A percentile compares a stretch with the other conserved stretches of the same genome.
These are phyloP conservation scores for Passer montanus DNA, from an alignment of 2,113 vertebrate species.

Conservation along the genomic window DNA sequence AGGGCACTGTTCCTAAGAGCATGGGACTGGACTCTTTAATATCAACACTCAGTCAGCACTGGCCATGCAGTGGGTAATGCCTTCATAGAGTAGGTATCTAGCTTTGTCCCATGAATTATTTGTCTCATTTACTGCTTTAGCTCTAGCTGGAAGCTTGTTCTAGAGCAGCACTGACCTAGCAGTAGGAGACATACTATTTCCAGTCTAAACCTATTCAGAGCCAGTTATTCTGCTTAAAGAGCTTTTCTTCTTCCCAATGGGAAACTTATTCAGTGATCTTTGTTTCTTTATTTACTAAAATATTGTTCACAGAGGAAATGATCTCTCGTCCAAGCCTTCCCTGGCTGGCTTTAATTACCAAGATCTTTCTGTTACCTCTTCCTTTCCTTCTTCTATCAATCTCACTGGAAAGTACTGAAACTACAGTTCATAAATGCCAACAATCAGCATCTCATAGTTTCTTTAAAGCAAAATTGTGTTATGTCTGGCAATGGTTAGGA, in stretches of 20 bases:
- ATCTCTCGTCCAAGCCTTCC: neutral
- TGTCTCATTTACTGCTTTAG: neutral
- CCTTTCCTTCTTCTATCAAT: neutral
- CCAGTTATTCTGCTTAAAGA: neutral
- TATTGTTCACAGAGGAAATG: neutral
- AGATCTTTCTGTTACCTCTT: neutral
- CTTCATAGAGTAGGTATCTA: neutral
- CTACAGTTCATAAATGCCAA: neutral
- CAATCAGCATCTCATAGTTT: neutral
- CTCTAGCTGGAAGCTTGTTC: neutral
- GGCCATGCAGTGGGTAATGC: neutral
- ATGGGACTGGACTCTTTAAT: neutral
- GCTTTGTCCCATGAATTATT: neutral
- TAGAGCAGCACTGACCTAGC: neutral
- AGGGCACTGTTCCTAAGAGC: neutral
- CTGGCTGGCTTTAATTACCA: neutral
- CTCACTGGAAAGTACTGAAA: neutral
- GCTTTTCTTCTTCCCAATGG: neutral
- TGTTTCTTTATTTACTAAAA: constrained; percentile 15
- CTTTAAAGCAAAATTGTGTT: neutral
- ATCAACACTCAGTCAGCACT: neutral
- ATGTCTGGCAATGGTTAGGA: neutral
- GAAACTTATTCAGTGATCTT: neutral
- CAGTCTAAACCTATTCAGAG: constrained; percentile 6
- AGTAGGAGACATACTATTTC: neutral